Base-by-base conservation (phyloP, 2,888 invertebrate genomes). In the Galeopsomyia nigrocyanea region DNA sequence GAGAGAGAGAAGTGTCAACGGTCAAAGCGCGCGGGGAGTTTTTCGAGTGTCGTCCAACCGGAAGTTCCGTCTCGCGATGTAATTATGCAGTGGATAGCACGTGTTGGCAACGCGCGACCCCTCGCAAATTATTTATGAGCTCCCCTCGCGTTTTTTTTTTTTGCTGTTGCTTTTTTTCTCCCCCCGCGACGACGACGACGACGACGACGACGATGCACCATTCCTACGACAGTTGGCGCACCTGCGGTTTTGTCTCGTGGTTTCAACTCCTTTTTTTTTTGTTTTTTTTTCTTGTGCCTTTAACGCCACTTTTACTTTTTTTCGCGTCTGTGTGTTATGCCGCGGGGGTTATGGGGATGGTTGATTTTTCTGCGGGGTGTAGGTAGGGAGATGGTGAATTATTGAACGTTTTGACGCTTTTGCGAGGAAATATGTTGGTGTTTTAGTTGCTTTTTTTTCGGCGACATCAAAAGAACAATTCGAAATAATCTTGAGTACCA, bases 111-210 rank as follows among this genome's bases (percentile, higher is more conserved):
- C 77, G 79, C 76, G 76, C 79, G 80, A 79, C 82, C 82, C 81
- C 82, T 82, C 78, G 76, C 81, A 83, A 83, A 84, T 84, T 84
- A 84, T 84, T 84, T 84, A 84, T 84, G 84, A 84, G 80, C 75
- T 83, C 77, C 80, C 82, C 80, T 82, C 79, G 79, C 81, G 81
- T 83, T 82, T 83, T 81, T 81, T 77, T 74, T 71, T 51, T 51
- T 70, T 69, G 64, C 57, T 31, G 31, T 13, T 17, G 13, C 14
- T 49, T 47, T 55, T 7, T 14, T 14, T 46, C 22, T 50, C 9
- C 69, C 50, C 57, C 60, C 61, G 22, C 61, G 56, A 47, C 17
- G 65, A 72, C 51, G 58, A 14, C 21, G 14, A 13, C 49, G 26
- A 47, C 22, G 21, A 2, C 31, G 47, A 19, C 22, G 47, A 49